Evolutionary conservation across 1,140 invertebrate species (phyloP), one percentile per base, ranked within the genome.

Genomic region (Polyergus mexicanus): DNA sequence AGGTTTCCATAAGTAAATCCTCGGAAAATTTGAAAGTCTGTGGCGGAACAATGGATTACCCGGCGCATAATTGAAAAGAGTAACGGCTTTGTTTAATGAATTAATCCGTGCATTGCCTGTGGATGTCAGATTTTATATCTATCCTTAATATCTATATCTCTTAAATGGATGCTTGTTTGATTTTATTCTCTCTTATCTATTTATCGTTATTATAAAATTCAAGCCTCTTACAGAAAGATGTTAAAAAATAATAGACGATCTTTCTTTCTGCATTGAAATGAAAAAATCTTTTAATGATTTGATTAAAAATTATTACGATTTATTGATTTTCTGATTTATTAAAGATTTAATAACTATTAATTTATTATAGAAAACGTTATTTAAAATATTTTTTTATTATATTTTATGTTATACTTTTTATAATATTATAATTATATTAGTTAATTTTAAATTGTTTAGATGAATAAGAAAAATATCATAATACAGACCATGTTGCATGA

Each of bases 1-100:
- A n/a, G n/a, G 41, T 77, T 84, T 77, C 81, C 81, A 84, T 84
- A 84, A 84, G 81, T 72, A 65, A 77, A 84, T 84, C 81, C 72
- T 76, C 72, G 44, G 81, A 74, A 84, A 76, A 84, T 84, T 84
- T 84, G 28, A 77, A 84, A 84, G 72, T 84, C 58, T 44, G 44
- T 65, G 41, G 56, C 32, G 41, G 58, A 47, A 16, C 58, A 22
- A 77, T n/a, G 81, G 72, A 77, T 77, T 54, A 41, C 5, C 28
- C 44, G 41, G n/a, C 25, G 54, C 13, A 28, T 16, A 22, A 2
- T n/a, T 41, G 32, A 51, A 25, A 65, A 75, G 71, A 62, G 11
- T 76, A 63, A 44, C 69, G 28, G 44, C 80, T 63, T 32, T 41
- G 60, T n/a, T 22, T 54, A 54, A 84, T 65, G 72, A 76, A 76